Conservation (phyloP, 2,888 invertebrate genomes). For the Ecdyonurus torrentis region DNA sequence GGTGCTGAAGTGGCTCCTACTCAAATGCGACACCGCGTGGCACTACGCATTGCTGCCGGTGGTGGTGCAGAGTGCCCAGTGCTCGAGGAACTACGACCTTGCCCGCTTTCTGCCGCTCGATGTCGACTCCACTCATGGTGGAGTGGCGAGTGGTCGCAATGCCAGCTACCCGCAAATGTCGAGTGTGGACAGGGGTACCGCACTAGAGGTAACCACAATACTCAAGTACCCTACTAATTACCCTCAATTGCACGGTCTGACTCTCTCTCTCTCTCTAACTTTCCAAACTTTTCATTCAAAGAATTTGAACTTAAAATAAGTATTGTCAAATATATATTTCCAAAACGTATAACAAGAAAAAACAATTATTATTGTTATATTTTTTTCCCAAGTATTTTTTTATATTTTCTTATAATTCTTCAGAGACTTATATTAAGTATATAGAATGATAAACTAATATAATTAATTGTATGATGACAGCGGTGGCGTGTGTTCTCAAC, state of each 20-base stretch:
- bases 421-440: background rate
- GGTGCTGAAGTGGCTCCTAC: constrained; percentile 26
- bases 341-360: too few relatives aligned
- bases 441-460: background rate
- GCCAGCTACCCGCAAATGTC: constrained; percentile 30
- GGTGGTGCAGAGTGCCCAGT: constrained; percentile 25
- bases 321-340: too few relatives aligned
- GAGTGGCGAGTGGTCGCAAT: constrained; percentile 35
- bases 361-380: too few relatives aligned
- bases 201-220: constrained; percentile 33
- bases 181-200: constrained; percentile 33
- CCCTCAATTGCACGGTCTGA: too few relatives aligned
- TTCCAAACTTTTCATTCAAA: too few relatives aligned
- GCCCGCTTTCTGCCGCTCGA: constrained; percentile 28
- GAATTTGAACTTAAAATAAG: too few relatives aligned
- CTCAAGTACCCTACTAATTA: too few relatives aligned
- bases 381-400: too few relatives aligned
- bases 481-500: constrained; percentile 15
- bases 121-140: constrained; percentile 30
- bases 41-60: constrained; percentile 34
- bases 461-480: too few relatives aligned
- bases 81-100: constrained; percentile 33
- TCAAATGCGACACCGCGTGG: constrained; percentile 33
- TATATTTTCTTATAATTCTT: background rate
- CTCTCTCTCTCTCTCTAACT: too few relatives aligned